phyloP scores from a whole-genome alignment of 2,797 vertebrate genomes.

The Sternotherus odoratus region DNA sequence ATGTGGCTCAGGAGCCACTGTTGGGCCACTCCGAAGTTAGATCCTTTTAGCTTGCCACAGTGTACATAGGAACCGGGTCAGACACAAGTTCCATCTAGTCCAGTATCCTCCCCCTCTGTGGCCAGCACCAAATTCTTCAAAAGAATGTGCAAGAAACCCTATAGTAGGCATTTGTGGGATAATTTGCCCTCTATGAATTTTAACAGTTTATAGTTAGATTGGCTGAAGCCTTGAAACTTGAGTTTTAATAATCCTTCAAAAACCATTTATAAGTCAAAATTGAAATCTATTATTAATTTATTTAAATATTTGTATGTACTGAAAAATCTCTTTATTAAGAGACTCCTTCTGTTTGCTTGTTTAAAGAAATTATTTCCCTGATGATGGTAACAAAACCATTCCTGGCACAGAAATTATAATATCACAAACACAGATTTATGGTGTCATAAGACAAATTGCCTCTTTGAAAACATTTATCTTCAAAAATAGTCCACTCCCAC shows the following conservation, averaged over 20 bases:
- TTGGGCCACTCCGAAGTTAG: background rate
- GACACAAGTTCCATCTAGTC: background rate
- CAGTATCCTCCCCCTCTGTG: background rate
- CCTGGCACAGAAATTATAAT: constrained; percentile 14
- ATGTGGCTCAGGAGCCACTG: too few species aligned
- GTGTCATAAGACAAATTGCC: background rate
- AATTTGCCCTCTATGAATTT: background rate
- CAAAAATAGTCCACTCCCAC: background rate
- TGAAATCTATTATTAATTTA: background rate
- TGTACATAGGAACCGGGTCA: background rate
- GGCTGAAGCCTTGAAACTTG: background rate
- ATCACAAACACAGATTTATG: constrained; percentile 49
- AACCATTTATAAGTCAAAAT: background rate
- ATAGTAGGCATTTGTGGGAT: background rate
- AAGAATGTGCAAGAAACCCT: background rate
- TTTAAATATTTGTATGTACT: constrained; percentile 7
- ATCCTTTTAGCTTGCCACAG: background rate
- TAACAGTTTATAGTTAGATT: background rate
- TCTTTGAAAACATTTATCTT: constrained; percentile 43
- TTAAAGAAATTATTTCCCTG: constrained; percentile 36
- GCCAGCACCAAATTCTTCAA: background rate
- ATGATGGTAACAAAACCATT: constrained; percentile 11
- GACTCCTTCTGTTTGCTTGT: background rate
- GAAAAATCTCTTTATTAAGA: background rate
- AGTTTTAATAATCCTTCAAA: background rate